Evolutionary conservation across 2,113 vertebrate species (phyloP), one percentile per base, ranked within the genome.

Genomic region (Hylia prasina): DNA sequence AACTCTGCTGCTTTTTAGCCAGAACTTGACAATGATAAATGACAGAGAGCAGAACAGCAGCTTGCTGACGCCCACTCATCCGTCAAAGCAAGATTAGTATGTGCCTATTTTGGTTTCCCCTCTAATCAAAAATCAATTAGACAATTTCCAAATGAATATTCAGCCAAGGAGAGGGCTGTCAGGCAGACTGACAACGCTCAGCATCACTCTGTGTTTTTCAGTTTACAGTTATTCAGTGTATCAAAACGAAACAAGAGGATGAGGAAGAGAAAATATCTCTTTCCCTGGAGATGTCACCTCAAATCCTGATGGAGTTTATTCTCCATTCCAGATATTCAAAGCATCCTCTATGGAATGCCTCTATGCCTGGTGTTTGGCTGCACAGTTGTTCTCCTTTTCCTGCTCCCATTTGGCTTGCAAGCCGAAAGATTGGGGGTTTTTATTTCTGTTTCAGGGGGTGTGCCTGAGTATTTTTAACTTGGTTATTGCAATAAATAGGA

Each of bases 51-150:
- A 86, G 94, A 94, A 80, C 58, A 45, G 18, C 1, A 13, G 58
- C 50, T 89, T 92, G 78, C 75, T 94, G 78, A 91, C 87, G 13
- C 95, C 95, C 86, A 87, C 95, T 90, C 61, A 13, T 72, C 89
- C 56, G 0, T 95, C 83, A 95, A 92, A 93, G 90, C 75, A 83
- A 70, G 94, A 92, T 93, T 83, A 90, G 35, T 13, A 70, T 4
- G 12, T 89, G 79, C 75, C 89, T 96, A 84, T 96, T 96, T 91
- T 71, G 51, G 83, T 78, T 89, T 89, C 72, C 61, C 64, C 25
- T 89, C 78, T 94, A 94, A 96, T 94, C 48, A 91, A 82, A 91
- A 94, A 93, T 75, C 92, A 96, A 92, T 96, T 97, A 94, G 82
- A 72, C 78, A 89, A 85, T 94, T 96, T 91, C 68, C 79, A 96